Percentiles rank a stretch among this genome's conserved stretches.
phyloP scores from a whole-genome alignment of 2,888 invertebrate genomes.

The Anoplius nigerrimus region DNA sequence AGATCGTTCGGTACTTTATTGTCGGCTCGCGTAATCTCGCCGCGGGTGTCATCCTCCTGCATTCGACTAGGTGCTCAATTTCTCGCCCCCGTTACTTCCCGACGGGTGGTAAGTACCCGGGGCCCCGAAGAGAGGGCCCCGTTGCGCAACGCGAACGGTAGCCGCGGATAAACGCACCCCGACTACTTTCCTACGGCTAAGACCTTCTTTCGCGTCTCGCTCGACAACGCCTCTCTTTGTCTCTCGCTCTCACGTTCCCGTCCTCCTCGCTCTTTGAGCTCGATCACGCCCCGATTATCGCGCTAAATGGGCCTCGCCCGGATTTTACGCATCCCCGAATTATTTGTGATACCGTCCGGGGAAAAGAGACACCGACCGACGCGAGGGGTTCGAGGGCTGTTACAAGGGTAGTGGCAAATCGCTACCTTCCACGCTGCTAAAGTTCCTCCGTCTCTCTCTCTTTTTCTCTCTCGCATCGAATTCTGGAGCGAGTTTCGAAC shows the following conservation, averaged over 20 bases:
- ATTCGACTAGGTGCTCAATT: slow-evolving; percentile 70
- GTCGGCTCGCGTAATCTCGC: slow-evolving; percentile 55
- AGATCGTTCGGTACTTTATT: slow-evolving; percentile 20
- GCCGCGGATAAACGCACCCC: slow-evolving; percentile 55
- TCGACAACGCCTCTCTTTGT: slow-evolving; percentile 44
- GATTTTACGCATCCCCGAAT: slow-evolving; percentile 75
- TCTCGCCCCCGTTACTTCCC: slow-evolving; percentile 72
- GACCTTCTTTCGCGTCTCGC: slow-evolving; percentile 19
- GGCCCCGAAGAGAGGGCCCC: slow-evolving; percentile 39
- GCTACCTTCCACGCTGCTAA: too few relatives aligned
- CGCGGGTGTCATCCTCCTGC: slow-evolving; percentile 61
- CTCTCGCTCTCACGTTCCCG: slow-evolving; percentile 26
- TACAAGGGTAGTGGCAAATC: not conserved
- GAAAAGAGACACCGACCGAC: slow-evolving; percentile 16
- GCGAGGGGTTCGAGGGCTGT: slow-evolving; percentile 1
- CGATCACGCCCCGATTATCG: slow-evolving; percentile 70
- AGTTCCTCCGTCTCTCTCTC: too few relatives aligned
- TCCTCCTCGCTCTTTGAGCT: slow-evolving; percentile 47
- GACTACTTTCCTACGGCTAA: slow-evolving; percentile 33
- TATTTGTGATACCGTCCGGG: slow-evolving; percentile 55
- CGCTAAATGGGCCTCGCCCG: slow-evolving; percentile 63
- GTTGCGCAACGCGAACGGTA: slow-evolving; percentile 40
- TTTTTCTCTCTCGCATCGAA: too few relatives aligned
- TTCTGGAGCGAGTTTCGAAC: too few relatives aligned
- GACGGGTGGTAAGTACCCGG: slow-evolving; percentile 61